Base-by-base conservation (phyloP, 2,888 invertebrate species). In the Chalcosyrphus nemorum region DNA sequence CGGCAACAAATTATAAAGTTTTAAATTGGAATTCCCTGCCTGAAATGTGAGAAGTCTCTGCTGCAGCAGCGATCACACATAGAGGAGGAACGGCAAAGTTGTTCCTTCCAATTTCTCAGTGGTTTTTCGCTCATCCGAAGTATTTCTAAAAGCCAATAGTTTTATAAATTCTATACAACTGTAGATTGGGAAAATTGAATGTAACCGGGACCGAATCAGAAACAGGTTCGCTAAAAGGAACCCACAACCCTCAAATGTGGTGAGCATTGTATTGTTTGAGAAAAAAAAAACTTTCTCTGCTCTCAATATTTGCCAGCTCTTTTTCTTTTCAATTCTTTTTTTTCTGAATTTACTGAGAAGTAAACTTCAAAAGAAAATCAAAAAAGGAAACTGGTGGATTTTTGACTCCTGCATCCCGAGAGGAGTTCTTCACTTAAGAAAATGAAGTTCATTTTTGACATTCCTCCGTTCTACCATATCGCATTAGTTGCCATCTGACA, bases 121-220 rank as follows among this genome's bases (percentile, higher is more conserved):
- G 74, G 74, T 29, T 68, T 35, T 50, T 41, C 41, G 13, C 2
- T 43, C 15, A 27, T 56, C 70, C 38, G 70, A 81, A 70, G 70
- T 81, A 76, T 81, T 81, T 76, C 21, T 41, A 15, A 81, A 65
- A 76, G 63, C 52, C 76, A 65, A 81, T 76, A 81, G 76, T 81
- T 81, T n/a, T 76, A 70, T 74, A 68, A 66, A 74, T 61, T 80
- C 74, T 56, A 35, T 75, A 61, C 29, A 68, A 68, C 35, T 75
- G 50, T 24, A 54, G 47, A 75, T 61, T 61, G 56, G 45, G 75
- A 68, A 75, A 75, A 70, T 81, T 81, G 27, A 75, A 81, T 81
- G 75, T 56, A 54, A 68, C 47, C 41, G 29, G 32, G 29, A 29
- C 19, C 21, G 24, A 54, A 41, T 38, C 50, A 50, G 56, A 27